Conservation (phyloP, 2,888 invertebrate species). For the Lapara coniferarum region DNA sequence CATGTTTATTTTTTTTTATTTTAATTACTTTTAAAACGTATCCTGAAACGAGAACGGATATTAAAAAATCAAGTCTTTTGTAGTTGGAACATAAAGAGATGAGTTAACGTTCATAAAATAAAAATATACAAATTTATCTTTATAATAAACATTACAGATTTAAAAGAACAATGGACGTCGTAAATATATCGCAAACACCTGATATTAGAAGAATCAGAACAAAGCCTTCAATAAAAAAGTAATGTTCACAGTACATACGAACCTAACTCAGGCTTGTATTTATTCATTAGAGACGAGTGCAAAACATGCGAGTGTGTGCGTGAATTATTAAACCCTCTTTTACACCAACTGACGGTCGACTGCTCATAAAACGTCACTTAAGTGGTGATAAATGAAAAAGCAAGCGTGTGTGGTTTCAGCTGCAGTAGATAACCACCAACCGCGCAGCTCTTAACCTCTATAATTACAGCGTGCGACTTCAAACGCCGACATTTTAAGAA, state of each 20-base stretch:
- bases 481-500: conserved; percentile 23
- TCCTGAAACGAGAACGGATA: not conserved
- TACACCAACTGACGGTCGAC: conserved; percentile 28
- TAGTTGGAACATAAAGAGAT: conserved; percentile 12
- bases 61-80: conserved; percentile 13
- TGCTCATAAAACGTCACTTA: conserved; percentile 42
- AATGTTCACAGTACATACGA: conserved; percentile 20
- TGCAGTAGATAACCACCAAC: conserved; percentile 42
- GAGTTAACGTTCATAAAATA: not conserved
- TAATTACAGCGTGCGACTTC: conserved; percentile 23
- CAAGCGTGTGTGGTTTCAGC: conserved; percentile 51
- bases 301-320: conserved; percentile 26
- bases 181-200: conserved; percentile 1
- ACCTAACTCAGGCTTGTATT: conserved; percentile 26
- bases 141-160: not conserved
- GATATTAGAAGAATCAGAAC: conserved; percentile 4
- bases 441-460: conserved; percentile 6
- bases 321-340: conserved; percentile 29
- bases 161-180: not conserved
- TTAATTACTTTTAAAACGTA: not conserved
- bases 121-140: conserved; percentile 5
- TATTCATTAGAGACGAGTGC: conserved; percentile 26
- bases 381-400: conserved; percentile 56
- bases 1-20: not conserved
- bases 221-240: conserved; percentile 20